Base-by-base conservation (phyloP, 2,888 invertebrate species). In the Eupithecia insigniata region DNA sequence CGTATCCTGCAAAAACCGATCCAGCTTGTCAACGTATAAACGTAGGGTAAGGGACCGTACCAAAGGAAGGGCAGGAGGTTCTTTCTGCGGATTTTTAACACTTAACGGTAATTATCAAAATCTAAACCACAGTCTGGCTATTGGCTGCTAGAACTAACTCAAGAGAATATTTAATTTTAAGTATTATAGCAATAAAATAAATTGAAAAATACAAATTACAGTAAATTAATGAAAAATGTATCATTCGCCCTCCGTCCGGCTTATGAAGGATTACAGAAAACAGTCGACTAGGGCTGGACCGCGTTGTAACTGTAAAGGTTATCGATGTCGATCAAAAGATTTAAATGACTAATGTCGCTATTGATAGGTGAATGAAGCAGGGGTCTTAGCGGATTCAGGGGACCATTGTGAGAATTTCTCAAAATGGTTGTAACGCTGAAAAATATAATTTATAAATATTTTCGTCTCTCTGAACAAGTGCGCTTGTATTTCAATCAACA, bases 261-360 rank as follows among this genome's bases (percentile, higher is more conserved):
- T 87, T 87, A 87, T 79, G 81, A 71, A 76, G 85, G 89, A 88
- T 90, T 90, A 90, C 81, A 85, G 85, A 84, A 84, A 85, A 85
- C 78, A 86, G 73, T 73, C 58, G 36, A 68, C 58, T 85, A 85
- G 86, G 79, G 85, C 69, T 78, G 83, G 18, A 73, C 60, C 39
- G 55, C 62, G 68, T 51, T 61, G 30, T 55, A 55, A 14, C 34
- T 28, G 3, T 18, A 32, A 18, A 62, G 16, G 18, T 46, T 78
- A 79, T 81, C 78, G 80, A 77, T 83, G 58, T 83, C 85, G 84
- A 83, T 83, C 34, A 67, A 79, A 16, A 28, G 12, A 36, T 12
- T 10, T 28, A 58, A 16, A 55, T 55, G 3, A 28, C 10, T n/a
- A 16, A 10, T n/a, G 18, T 43, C 43, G 43, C 7, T 36, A 36